phyloP scores from a whole-genome alignment of 2,113 vertebrate species.

The Cettia cetti region DNA sequence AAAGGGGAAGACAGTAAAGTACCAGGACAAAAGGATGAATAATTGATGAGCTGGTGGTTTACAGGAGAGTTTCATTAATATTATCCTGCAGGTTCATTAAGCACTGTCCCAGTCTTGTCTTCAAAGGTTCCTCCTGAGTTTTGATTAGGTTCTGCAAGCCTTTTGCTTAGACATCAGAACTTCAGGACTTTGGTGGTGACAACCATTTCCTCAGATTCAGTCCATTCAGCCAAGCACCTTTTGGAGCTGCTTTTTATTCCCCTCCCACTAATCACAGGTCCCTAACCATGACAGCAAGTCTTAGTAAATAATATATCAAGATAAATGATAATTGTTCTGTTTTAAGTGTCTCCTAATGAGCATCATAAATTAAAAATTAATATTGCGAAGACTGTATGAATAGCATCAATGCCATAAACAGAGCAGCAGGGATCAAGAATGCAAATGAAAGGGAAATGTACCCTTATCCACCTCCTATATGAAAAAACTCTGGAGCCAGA shows the following conservation, averaged over 20 bases:
- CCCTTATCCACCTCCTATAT: constrained; percentile 37
- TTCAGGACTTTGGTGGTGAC: constrained; percentile 62
- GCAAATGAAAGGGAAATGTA: constrained; percentile 77
- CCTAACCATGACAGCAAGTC: constrained; percentile 89
- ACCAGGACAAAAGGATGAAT: constrained; percentile 75
- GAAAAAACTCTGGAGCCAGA: constrained; percentile 54
- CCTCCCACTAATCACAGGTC: constrained; percentile 78
- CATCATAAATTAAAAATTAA: constrained; percentile 97
- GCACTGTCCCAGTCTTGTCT: constrained; percentile 70
- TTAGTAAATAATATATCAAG: constrained; percentile 99
- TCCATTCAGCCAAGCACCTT: constrained; percentile 54
- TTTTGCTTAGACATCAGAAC: constrained; percentile 72
- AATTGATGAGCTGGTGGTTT: constrained; percentile 82
- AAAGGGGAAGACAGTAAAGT: constrained; percentile 68
- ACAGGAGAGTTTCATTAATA: constrained; percentile 78
- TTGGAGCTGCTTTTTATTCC: constrained; percentile 66
- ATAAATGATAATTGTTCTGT: constrained; percentile 98
- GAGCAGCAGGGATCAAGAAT: constrained; percentile 79
- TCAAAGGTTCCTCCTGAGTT: constrained; percentile 71
- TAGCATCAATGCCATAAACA: constrained; percentile 81
- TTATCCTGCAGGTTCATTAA: constrained; percentile 83
- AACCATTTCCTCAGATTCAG: constrained; percentile 44
- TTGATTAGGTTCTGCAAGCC: constrained; percentile 71
- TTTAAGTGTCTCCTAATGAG: constrained; percentile 96
- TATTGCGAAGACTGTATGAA: constrained; percentile 88